phyloP scores from a whole-genome alignment of 2,888 invertebrate species.

The Pedicia rivosa region DNA sequence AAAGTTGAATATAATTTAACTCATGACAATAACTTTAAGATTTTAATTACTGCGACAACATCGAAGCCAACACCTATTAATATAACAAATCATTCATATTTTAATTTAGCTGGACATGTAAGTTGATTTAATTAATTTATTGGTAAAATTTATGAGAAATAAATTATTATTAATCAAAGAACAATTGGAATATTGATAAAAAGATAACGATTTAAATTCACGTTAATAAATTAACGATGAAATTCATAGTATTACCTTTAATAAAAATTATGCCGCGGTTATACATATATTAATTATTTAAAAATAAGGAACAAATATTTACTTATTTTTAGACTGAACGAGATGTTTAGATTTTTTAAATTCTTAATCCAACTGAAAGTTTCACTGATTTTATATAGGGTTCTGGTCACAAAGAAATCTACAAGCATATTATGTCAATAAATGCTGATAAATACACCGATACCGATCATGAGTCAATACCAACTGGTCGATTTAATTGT shows the following conservation, averaged over 20 bases:
- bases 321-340: too few relatives aligned
- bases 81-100: conserved; percentile 77
- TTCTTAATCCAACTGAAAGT: not conserved
- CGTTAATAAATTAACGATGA: too few relatives aligned
- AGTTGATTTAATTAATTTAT: conserved; percentile 10
- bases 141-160: too few relatives aligned
- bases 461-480: conserved; percentile 49
- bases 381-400: conserved; percentile 30
- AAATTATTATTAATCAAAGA: too few relatives aligned
- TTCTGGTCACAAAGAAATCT: conserved; percentile 42
- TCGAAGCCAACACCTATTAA: conserved; percentile 71
- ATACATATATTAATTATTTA: too few relatives aligned
- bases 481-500: conserved; percentile 39
- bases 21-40: conserved; percentile 53
- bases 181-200: too few relatives aligned
- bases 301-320: too few relatives aligned
- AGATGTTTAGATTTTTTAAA: too few relatives aligned
- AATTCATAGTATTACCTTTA: too few relatives aligned
- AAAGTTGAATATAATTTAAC: conserved; percentile 54
- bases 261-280: too few relatives aligned
- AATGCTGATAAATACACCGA: conserved; percentile 64
- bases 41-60: conserved; percentile 59
- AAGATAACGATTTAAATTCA: too few relatives aligned
- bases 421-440: conserved; percentile 52
- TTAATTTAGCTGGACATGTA: conserved; percentile 79